Evolutionary conservation across 2,113 vertebrate genomes (phyloP).

Genomic region (Manacus vitellinus): DNA sequence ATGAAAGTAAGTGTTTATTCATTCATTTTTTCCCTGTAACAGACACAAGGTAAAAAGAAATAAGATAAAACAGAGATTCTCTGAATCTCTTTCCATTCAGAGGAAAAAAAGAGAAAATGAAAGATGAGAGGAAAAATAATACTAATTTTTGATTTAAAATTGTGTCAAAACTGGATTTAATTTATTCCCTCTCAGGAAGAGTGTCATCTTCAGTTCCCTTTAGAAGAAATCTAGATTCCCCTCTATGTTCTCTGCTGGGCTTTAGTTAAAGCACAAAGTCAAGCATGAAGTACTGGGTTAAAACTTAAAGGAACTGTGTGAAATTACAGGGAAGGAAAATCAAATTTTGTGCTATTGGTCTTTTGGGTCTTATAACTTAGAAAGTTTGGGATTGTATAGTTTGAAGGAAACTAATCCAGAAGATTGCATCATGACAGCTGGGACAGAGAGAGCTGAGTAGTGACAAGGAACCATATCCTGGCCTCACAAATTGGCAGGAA

Average conservation of each 20-base stretch:
- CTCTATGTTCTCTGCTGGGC: neutral
- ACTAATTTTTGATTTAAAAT: neutral
- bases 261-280: neutral
- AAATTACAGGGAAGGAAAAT: neutral
- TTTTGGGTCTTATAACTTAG: neutral
- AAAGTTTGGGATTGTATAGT: neutral
- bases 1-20: neutral
- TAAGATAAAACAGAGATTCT: neutral
- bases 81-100: neutral
- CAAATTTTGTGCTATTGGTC: neutral
- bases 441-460: neutral
- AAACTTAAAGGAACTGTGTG: neutral
- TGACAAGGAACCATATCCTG: neutral
- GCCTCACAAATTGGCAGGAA: neutral
- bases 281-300: neutral
- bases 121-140: neutral
- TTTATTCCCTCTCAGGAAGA: neutral
- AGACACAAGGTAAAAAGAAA: neutral
- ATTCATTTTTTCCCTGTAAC: neutral
- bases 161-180: neutral
- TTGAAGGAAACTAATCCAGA: neutral
- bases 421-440: neutral
- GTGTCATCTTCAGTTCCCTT: neutral
- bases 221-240: neutral
- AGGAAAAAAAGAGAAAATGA: neutral